Conservation (phyloP, 2,888 invertebrate species). For the Stenolophus ochropezus region DNA sequence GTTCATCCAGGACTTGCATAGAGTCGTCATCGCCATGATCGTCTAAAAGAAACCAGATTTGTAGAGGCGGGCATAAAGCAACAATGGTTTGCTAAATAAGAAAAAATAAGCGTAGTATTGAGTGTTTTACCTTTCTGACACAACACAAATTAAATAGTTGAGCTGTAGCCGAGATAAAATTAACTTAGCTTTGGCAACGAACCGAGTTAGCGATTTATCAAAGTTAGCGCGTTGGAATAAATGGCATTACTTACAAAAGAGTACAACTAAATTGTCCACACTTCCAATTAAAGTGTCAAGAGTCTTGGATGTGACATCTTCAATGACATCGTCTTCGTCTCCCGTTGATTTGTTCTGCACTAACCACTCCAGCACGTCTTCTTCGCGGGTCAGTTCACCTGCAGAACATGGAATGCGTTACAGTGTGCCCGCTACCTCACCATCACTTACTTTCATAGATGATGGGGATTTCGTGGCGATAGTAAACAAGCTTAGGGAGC, state of each 20-base stretch:
- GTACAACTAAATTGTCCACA: conserved; percentile 92
- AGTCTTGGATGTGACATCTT: conserved; percentile 94
- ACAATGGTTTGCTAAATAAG: conserved; percentile 10
- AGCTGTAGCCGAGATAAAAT: conserved; percentile 55
- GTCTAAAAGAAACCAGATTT: conserved; percentile 76
- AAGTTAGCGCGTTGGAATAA: conserved; percentile 10
- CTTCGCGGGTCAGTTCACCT: conserved; percentile 93
- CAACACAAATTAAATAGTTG: conserved; percentile 56
- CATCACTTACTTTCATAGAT: conserved; percentile 93
- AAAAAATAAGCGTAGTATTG: conserved; percentile 38
- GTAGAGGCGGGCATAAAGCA: too few relatives aligned
- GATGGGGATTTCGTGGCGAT: conserved; percentile 94
- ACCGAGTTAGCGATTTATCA: conserved; percentile 50
- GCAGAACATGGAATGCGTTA: too few relatives aligned
- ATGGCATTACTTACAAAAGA: conserved; percentile 85
- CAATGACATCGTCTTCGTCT: conserved; percentile 94
- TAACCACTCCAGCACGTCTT: conserved; percentile 94
- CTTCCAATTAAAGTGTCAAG: conserved; percentile 90
- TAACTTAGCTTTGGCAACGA: conserved; percentile 56
- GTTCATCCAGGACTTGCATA: conserved; percentile 87
- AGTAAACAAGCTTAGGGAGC: conserved; percentile 92
- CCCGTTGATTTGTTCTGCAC: conserved; percentile 95
- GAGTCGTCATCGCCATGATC: conserved; percentile 93
- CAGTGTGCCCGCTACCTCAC: too few relatives aligned
- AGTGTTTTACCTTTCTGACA: conserved; percentile 52